Evolutionary conservation across 2,888 invertebrate species (phyloP), one percentile per base, ranked within the genome.

Genomic region (Catonia carolina): DNA sequence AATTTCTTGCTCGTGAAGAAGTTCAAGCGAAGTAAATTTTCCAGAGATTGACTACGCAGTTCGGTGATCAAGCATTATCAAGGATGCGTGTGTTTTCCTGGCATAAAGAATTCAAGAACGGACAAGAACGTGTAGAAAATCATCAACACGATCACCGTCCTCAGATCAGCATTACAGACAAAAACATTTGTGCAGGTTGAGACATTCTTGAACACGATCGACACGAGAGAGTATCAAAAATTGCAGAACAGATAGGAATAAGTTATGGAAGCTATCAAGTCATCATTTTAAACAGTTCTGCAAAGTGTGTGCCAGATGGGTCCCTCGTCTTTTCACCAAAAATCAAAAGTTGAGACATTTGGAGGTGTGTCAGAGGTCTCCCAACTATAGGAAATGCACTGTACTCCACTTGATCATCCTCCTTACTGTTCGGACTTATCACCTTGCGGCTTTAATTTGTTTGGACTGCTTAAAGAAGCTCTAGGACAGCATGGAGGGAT

Each of bases 51-150:
- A 27, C 27, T 27, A 8, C 27, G 8, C 27, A 27, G 27, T 36
- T 51, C 17, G 22, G 36, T 5, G 12, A 37, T 20, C 37, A 52
- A 3, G 37, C 37, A 20, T 2, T 52, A 10, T 52, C 33, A 49
- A 49, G 49, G 7, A 31, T 5, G 4, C 33, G 39, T 17, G 31
- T 49, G 49, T 49, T 49, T 49, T 23, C 49, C 33, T 15, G 31
- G 27, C 49, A 49, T 18, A 49, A 49, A 31, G 6, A 49, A 4
- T 31, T 49, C 36, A 31, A 31, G 33, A 12, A 31, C 22, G 49
- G 49, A 49, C 15, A n/a, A 18, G 33, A 49, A 49, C 33, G 4
- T 10, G 49, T 49, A 12, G 27, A 49, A 49, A 49, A 49, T 27
- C 17, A 49, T 23, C 4, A 14, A 49, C 49, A 49, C 33, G 49